These are phyloP conservation scores for Hippocampus abdominalis DNA, from an alignment of 2,113 vertebrate species.

Conservation along the genomic window DNA sequence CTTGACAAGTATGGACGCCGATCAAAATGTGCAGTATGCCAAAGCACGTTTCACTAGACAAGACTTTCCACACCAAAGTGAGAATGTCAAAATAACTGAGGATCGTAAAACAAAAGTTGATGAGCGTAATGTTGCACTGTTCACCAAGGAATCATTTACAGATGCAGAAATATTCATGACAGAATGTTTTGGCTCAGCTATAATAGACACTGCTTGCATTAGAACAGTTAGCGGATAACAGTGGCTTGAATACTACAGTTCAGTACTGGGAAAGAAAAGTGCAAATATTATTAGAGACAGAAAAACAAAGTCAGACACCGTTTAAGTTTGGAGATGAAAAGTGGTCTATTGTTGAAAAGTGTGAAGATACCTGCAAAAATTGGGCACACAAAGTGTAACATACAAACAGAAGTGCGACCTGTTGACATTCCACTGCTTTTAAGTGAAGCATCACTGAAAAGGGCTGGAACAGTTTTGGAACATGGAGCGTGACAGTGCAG, in stretches of 20 bases:
- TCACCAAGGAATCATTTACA: not conserved
- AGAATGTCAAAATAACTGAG: not conserved
- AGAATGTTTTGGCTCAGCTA: too few relatives aligned
- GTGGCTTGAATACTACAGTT: not conserved
- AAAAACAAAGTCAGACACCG: not conserved
- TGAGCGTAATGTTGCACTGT: not conserved
- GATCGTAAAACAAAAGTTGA: not conserved
- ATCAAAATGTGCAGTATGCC: too few relatives aligned
- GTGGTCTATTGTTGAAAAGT: not conserved
- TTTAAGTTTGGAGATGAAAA: conserved; percentile 1
- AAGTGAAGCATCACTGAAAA: not conserved
- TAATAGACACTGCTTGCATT: not conserved
- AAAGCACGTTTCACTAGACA: too few relatives aligned
- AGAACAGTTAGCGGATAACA: not conserved
- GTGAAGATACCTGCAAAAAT: not conserved
- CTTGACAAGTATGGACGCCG: too few relatives aligned
- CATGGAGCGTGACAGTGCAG: not conserved
- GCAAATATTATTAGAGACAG: not conserved
- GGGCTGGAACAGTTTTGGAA: not conserved
- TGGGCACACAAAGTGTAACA: not conserved
- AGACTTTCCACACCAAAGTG: not conserved
- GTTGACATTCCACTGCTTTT: not conserved
- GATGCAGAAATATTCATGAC: not conserved
- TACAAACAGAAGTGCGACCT: not conserved
- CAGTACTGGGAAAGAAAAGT: not conserved